Conservation (phyloP, 2,888 invertebrate species). For the Agrochola circellaris region DNA sequence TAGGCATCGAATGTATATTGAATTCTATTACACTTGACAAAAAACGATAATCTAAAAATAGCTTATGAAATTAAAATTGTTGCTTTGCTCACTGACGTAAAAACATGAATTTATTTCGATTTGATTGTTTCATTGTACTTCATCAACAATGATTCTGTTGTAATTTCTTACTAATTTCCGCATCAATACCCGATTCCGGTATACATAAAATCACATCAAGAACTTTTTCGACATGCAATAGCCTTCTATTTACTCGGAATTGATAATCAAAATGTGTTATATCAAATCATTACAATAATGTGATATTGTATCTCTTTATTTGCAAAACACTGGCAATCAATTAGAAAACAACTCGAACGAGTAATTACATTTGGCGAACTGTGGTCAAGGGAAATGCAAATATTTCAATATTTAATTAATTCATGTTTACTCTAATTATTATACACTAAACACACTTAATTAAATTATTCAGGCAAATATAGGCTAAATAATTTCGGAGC, state of each 20-base stretch:
- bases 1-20: background rate
- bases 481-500: background rate
- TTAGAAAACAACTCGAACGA: slow-evolving; percentile 5
- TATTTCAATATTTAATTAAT: slow-evolving; percentile 17
- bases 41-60: background rate
- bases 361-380: slow-evolving; percentile 9
- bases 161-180: slow-evolving; percentile 28
- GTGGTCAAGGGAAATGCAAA: slow-evolving; percentile 38
- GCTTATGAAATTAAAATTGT: background rate
- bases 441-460: slow-evolving; percentile 25
- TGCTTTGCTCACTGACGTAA: background rate
- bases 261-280: background rate
- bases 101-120: background rate
- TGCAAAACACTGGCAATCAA: slow-evolving; percentile 3
- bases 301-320: slow-evolving; percentile 4
- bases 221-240: slow-evolving; percentile 9
- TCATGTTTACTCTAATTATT: slow-evolving; percentile 32
- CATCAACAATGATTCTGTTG: slow-evolving; percentile 3
- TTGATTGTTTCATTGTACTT: background rate
- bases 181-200: slow-evolving; percentile 7
- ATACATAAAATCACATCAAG: slow-evolving; percentile 23
- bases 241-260: background rate
- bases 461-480: slow-evolving; percentile 37
- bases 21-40: background rate
- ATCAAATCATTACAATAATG: background rate